Percentiles rank a stretch among this genome's conserved stretches.
These are phyloP conservation scores for Isoperla grammatica DNA, from an alignment of 2,888 invertebrate genomes.

Conservation along the genomic window DNA sequence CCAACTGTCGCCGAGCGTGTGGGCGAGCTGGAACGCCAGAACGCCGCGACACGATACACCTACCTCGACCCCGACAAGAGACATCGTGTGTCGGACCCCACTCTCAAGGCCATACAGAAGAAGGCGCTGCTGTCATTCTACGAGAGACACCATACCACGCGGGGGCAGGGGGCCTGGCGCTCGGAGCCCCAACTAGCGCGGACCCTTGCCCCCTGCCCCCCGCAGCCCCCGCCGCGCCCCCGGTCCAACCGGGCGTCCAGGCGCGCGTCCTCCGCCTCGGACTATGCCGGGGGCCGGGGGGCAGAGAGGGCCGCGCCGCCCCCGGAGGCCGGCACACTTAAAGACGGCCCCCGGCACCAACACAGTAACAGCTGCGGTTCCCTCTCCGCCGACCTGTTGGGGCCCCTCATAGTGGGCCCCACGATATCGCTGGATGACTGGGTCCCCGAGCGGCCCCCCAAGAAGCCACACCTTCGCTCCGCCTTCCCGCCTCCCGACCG, in stretches of 20 bases:
- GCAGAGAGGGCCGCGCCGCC: constrained; percentile 33
- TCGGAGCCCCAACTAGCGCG: constrained; percentile 53
- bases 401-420: constrained; percentile 57
- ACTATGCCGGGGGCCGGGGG: constrained; percentile 47
- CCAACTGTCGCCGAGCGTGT: constrained; percentile 62
- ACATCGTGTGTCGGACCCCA: constrained; percentile 59
- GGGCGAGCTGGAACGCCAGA: constrained; percentile 45
- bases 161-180: constrained; percentile 45
- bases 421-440: constrained; percentile 60
- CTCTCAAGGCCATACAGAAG: constrained; percentile 75
- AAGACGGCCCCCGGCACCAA: constrained; percentile 45
- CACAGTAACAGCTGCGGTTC: constrained; percentile 53
- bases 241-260: constrained; percentile 43
- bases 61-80: constrained; percentile 69
- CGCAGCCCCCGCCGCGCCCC: constrained; percentile 33
- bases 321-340: constrained; percentile 32
- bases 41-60: constrained; percentile 54
- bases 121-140: constrained; percentile 76
- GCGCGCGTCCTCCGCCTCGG: constrained; percentile 62
- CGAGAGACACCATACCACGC: constrained; percentile 57
- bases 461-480: constrained; percentile 61
- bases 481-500: constrained; percentile 45
- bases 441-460: constrained; percentile 71
- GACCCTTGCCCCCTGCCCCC: constrained; percentile 25
- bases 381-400: constrained; percentile 51